Evolutionary conservation across 2,888 invertebrate genomes (phyloP), one percentile per base, ranked within the genome.

Genomic region (Monochamus alternatus): DNA sequence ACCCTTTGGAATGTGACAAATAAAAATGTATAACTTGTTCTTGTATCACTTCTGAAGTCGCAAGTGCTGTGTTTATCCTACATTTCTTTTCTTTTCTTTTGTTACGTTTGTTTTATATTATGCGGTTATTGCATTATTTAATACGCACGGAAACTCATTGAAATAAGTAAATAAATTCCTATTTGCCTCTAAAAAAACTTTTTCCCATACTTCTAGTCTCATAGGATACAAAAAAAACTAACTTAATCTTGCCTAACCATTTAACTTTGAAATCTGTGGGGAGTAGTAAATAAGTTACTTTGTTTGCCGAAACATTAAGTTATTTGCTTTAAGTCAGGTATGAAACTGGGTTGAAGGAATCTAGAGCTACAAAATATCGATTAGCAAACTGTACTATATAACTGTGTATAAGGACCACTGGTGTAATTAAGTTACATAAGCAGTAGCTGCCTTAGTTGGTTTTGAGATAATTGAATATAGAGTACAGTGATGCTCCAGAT

Each of bases 181-280:
- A 60, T 60, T 60, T 31, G 32, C 10, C 9, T 2, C 32, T 31
- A 32, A 31, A 9, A 52, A 55, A 55, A n/a, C 22, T 55, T 55
- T 55, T 55, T 55, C 14, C 7, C 55, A 55, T 14, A 7, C 55
- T 22, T 55, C 0, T n/a, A 12, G 55, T 14, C 55, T 14, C 38
- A 59, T 43, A 59, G 69, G 44, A 44, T 38, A 59, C 47, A 69
- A 47, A 59, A 69, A 32, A 32, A 38, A 22, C 38, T 5, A 8
- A 65, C 12, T 44, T 44, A 38, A 38, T 59, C 43, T 69, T 69
- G 58, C 51, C 31, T 55, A 51, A 30, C 32, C 51, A 66, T 66
- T 66, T 66, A 66, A 66, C 66, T 66, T 65, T 52, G 31, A 10
- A 38, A 8, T 52, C 66, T 51, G 52, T 38, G 9, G 66, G 32